Base-by-base conservation (phyloP, 2,797 vertebrate species). In the Rhyacichthys aspro region DNA sequence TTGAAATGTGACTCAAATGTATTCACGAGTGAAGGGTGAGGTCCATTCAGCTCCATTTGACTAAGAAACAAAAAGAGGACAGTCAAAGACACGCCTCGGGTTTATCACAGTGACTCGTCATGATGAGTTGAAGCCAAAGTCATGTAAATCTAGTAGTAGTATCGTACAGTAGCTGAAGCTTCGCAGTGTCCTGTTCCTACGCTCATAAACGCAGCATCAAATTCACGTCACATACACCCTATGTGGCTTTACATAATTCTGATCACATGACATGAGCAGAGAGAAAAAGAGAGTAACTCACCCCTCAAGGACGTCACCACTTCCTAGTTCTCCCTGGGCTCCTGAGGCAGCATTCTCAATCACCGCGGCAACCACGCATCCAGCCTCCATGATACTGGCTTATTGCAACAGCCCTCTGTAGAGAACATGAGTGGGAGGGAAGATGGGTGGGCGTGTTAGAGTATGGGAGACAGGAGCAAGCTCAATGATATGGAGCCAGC, bases 331-430 rank as follows among this genome's bases (percentile, higher is more conserved):
- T 86, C 82, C 81, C 86, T 60, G 82, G 77, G 86, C 81, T 84
- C 85, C 87, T 82, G 84, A 88, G 84, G 83, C 86, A 74, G 86
- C 85, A 81, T 87, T 88, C 78, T 90, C 86, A 61, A 90, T 89
- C 86, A 87, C 90, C 88, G 90, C 89, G 82, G 91, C 89, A 91
- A 90, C 85, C 87, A 90, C 81, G 43, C 90, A 89, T 84, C 86
- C 88, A 84, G 89, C 85, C 84, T 94, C 92, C 93, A 94, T 94
- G 87, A 90, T 90, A 83, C 83, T 79, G 89, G 81, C 77, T 84
- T 87, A 85, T 90, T 85, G 88, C 90, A 90, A 88, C 88, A 87
- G 88, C 85, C 82, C 71, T 63, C 89, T 86, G 85, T 86, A 71
- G 79, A 76, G 82, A 76, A 80, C 67, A 57, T 79, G 78, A 70